Percentiles rank a stretch among this genome's conserved stretches.
These are phyloP conservation scores for Syngnathus scovelli DNA, from an alignment of 2,113 vertebrate genomes.

Conservation along the genomic window DNA sequence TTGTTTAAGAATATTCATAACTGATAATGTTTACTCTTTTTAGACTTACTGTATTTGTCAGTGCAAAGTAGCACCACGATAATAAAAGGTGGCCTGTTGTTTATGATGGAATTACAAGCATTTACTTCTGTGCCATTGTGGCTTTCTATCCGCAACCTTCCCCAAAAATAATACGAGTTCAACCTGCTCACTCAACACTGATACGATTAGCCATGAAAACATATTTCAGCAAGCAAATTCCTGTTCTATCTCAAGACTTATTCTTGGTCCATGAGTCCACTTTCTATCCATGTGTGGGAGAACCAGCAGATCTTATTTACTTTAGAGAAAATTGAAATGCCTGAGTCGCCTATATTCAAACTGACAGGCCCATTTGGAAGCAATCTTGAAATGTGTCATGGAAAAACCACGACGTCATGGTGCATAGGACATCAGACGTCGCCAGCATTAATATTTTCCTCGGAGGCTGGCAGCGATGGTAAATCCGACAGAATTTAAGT, in stretches of 20 bases:
- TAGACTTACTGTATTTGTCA: background rate
- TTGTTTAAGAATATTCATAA: background rate
- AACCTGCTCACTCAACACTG: conserved; percentile 35
- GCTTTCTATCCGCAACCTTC: conserved; percentile 52
- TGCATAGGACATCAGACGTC: conserved; percentile 46
- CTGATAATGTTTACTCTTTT: background rate
- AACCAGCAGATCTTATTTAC: conserved; percentile 64
- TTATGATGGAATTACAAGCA: conserved; percentile 39
- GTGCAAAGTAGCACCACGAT: background rate
- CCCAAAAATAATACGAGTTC: conserved; percentile 51
- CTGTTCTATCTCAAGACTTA: conserved; percentile 59
- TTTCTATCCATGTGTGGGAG: conserved; percentile 28
- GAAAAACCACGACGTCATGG: conserved; percentile 71
- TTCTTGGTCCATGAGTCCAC: conserved; percentile 49
- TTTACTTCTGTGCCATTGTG: conserved; percentile 48
- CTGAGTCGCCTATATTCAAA: conserved; percentile 62
- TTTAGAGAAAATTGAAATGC: conserved; percentile 67
- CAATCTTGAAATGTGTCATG: conserved; percentile 76
- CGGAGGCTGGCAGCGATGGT: conserved; percentile 47
- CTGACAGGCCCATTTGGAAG: conserved; percentile 75
- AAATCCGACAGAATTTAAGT: conserved; percentile 33
- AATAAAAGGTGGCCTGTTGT: background rate
- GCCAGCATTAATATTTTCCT: conserved; percentile 74
- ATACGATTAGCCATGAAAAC: conserved; percentile 60
- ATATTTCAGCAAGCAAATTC: conserved; percentile 56